A percentile compares a stretch with the other conserved stretches of the same genome.
Evolutionary conservation across 2,797 vertebrate genomes (phyloP).

Genomic region (Anguilla obscura): DNA sequence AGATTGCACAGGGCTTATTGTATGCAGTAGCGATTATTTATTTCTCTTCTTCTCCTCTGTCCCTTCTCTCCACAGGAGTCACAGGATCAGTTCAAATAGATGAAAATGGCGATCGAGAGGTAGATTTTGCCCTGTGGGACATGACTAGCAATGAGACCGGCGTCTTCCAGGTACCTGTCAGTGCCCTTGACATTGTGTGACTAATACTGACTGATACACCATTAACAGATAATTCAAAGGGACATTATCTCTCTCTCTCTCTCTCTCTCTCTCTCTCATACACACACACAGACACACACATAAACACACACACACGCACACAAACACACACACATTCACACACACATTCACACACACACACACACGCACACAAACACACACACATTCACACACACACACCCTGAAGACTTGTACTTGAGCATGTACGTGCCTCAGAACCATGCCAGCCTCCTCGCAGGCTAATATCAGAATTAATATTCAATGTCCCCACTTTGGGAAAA

Average conservation of each 20-base stretch:
- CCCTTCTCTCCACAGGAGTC: slow-evolving; percentile 71
- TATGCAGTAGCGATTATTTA: not conserved
- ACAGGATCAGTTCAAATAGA: slow-evolving; percentile 86
- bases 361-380: not conserved
- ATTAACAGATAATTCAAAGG: not conserved
- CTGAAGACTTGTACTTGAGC: no score
- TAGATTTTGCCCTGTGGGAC: slow-evolving; percentile 90
- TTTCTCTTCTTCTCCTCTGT: not conserved
- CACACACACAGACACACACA: not conserved
- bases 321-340: not conserved
- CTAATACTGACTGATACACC: slow-evolving; percentile 10
- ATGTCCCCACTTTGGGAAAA: not conserved
- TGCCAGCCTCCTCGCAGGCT: not conserved
- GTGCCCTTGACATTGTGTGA: slow-evolving; percentile 4
- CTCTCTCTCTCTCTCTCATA: not conserved
- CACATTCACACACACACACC: not conserved
- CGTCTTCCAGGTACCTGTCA: slow-evolving; percentile 77
- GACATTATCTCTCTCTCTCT: not conserved
- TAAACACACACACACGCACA: not conserved
- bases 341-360: not conserved
- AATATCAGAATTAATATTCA: not conserved
- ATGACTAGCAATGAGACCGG: slow-evolving; percentile 73
- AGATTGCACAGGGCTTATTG: not conserved
- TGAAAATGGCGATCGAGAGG: slow-evolving; percentile 87
- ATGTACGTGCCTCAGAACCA: not conserved